Evolutionary conservation across 2,797 vertebrate genomes (phyloP), one percentile per base, ranked within the genome.

Genomic region (Hoplostethus mediterraneus): DNA sequence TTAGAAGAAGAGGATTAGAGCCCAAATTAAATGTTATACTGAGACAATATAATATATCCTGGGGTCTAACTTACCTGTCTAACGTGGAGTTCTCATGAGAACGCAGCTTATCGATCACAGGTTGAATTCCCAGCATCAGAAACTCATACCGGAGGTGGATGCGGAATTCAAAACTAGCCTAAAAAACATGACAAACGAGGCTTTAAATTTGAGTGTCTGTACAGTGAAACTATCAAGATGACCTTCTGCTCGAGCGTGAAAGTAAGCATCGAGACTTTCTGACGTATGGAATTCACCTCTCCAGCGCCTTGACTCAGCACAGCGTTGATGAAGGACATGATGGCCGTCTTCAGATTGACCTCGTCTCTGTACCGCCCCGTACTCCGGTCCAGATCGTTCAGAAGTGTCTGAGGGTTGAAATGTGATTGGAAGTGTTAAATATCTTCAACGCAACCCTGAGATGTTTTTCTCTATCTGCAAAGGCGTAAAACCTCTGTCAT

Each of bases 311-410:
- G 97, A 85, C 98, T 99, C 71, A 99, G 95, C 79, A 99, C 97
- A 0, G 98, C 98, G 0, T 99, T 99, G 84, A 99, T 99, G 90
- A 99, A 99, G 81, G 97, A 99, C 98, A 99, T 99, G 92, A 99
- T 99, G 77, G 98, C 97, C 1, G 98, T 99, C 93, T 99, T 99
- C 79, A 99, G 94, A 92, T 91, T 99, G 91, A 99, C 98, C 94
- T 99, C 98, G 25, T 99, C 98, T 45, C 97, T 95, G 92, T 99
- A 99, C 60, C 98, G 92, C 5, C 98, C 98, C 0, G 98, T 99
- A 85, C 95, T 99, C 88, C 96, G 95, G 90, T 99, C 98, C 94
- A 99, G 88, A 81, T 99, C 98, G 13, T 99, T 99, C 84, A 99
- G 95, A 77, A 99, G 94, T 0, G 96, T 97, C 98, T 99, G 89